Evolutionary conservation across 2,113 vertebrate genomes (phyloP), one percentile per base, ranked within the genome.

Genomic region (Lonchura striata): DNA sequence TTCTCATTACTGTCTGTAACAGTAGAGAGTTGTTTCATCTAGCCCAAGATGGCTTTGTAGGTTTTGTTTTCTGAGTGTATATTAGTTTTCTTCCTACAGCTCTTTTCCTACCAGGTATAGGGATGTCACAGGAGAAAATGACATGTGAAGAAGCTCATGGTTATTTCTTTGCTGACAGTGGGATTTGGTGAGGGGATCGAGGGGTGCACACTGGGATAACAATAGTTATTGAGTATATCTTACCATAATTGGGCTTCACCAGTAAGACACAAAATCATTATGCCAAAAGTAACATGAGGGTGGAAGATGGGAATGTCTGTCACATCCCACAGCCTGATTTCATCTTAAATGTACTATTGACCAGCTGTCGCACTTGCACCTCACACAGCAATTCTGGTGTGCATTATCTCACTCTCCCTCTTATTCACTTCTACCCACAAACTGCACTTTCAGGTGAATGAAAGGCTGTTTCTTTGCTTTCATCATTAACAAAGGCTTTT

Each of bases 171-270:
- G 22, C 39, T 66, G 22, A 49, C 30, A 63, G 33, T 13, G 27
- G 41, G 25, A 47, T 74, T 39, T 65, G 16, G 22, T 53, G 30
- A 7, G 15, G 3, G 6, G 3, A 52, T 16, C 4, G 6, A 54
- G 7, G 6, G 2, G 1, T 31, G 17, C 39, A 50, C 5, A 18
- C 0, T 0, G 14, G 15, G 14, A 37, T 15, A 72, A 42, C 0
- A 1, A 17, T 35, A 70, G 31, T 35, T 83, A 6, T 39, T 53
- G 57, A 27, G 24, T 57, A 1, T 39, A 27, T 70, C 23, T 86
- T 74, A 66, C 37, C 50, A 92, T 31, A 72, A 54, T 13, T 35
- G 54, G 16, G 16, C n/a, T 74, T 82, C 27, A 37, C 35, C 52
- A 37, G 24, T 20, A 54, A 57, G 28, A 79, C 86, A 27, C 25